Conservation (phyloP, 2,113 vertebrate genomes). For the Neopipo cinnamomea region DNA sequence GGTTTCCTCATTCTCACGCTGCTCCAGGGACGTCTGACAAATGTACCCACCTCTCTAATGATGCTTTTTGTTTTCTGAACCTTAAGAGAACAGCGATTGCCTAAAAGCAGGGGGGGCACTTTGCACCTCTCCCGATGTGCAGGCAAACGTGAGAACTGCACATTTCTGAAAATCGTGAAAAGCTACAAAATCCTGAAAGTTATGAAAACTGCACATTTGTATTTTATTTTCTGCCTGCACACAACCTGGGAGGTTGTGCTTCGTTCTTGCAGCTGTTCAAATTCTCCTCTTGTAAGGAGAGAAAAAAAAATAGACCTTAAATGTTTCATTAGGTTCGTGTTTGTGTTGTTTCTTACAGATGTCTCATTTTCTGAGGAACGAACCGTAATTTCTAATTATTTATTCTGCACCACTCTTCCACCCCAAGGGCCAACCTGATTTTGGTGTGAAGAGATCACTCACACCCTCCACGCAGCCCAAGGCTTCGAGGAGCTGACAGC, state of each 20-base stretch:
- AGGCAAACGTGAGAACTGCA: not conserved
- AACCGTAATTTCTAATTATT: not conserved
- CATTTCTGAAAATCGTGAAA: too few species aligned
- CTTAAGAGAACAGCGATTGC: not conserved
- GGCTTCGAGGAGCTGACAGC: not conserved
- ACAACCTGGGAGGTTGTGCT: not conserved
- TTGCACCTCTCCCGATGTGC: not conserved
- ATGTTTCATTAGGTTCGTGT: not conserved
- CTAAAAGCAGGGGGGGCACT: not conserved
- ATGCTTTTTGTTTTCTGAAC: not conserved
- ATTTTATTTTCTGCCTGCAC: not conserved
- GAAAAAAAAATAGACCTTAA: not conserved
- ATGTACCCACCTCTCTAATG: not conserved
- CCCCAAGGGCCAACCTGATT: not conserved
- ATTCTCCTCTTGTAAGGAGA: not conserved
- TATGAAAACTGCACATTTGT: not conserved
- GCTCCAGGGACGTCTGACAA: not conserved
- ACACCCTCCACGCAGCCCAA: not conserved
- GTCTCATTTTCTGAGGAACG: not conserved
- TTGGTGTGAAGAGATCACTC: not conserved
- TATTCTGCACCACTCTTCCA: not conserved
- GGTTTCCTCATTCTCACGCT: fast-evolving
- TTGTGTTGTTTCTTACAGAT: not conserved
- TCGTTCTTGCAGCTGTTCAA: not conserved
- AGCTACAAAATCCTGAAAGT: not conserved